A percentile compares a stretch with the other conserved stretches of the same genome.
Evolutionary conservation across 2,888 invertebrate species (phyloP).

Genomic region (Epirrita christyi): DNA sequence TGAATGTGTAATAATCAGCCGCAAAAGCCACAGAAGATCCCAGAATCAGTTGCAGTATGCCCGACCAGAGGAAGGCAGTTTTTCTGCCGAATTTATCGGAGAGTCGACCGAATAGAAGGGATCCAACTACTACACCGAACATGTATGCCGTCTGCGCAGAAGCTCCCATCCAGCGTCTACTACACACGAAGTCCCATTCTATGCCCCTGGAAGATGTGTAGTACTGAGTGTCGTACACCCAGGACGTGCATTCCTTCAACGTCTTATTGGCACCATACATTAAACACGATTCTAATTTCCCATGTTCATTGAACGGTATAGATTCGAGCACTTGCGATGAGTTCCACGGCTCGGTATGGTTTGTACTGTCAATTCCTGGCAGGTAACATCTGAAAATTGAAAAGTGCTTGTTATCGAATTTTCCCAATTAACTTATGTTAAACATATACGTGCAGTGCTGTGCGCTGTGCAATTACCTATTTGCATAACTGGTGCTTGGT

Average conservation of each 20-base stretch:
- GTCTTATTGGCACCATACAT: conserved; percentile 77
- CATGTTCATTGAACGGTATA: conserved; percentile 85
- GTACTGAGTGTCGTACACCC: conserved; percentile 90
- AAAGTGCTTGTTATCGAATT: conserved; percentile 28
- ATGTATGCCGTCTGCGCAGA: conserved; percentile 91
- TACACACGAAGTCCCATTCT: conserved; percentile 94
- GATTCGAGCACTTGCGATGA: conserved; percentile 77
- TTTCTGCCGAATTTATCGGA: conserved; percentile 93
- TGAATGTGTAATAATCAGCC: conserved; percentile 89
- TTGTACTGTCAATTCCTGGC: conserved; percentile 82
- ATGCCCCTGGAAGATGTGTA: conserved; percentile 90
- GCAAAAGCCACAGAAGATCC: conserved; percentile 91
- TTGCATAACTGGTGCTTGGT: conserved; percentile 14
- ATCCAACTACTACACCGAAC: conserved; percentile 93
- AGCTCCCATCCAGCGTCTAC: conserved; percentile 92
- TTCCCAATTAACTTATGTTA: conserved; percentile 1
- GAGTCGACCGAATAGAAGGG: conserved; percentile 90
- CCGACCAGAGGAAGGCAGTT: conserved; percentile 91
- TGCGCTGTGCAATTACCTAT: conserved; percentile 25
- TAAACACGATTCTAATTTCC: conserved; percentile 87
- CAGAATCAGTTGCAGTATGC: conserved; percentile 88
- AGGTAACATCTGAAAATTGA: conserved; percentile 83
- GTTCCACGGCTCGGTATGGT: conserved; percentile 82
- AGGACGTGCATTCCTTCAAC: conserved; percentile 72
- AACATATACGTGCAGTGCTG: conserved; percentile 39